A percentile compares a stretch with the other conserved stretches of the same genome.
Conservation (phyloP, 2,113 vertebrate species). For the Chamaetylas fuelleborni region DNA sequence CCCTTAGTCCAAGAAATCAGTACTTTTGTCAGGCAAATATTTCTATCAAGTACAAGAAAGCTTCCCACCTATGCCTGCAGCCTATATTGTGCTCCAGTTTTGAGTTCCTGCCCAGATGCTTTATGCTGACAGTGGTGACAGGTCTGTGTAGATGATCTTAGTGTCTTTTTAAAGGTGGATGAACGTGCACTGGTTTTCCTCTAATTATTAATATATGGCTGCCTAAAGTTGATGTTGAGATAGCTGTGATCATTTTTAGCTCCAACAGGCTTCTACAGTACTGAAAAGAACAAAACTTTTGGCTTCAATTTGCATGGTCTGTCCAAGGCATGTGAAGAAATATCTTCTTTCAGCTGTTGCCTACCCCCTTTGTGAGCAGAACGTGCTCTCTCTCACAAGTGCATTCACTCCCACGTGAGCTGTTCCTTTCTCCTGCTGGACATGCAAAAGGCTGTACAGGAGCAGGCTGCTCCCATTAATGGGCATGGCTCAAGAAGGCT, state of each 20-base stretch:
- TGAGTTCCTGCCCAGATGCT: neutral
- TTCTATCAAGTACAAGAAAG: neutral
- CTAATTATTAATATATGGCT: neutral
- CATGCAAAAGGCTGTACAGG: fast-evolving
- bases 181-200: neutral
- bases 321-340: neutral
- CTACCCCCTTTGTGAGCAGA: neutral
- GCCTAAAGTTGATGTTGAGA: neutral
- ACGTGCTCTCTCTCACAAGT: neutral
- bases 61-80: neutral
- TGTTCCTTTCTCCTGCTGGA: neutral
- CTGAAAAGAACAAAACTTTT: neutral
- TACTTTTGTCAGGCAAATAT: too few species aligned
- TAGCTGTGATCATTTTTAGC: neutral
- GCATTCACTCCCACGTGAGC: neutral
- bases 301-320: neutral
- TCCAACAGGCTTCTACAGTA: neutral
- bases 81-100: neutral
- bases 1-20: too few species aligned
- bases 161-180: neutral
- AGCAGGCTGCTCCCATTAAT: neutral
- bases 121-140: neutral
- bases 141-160: neutral
- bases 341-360: neutral
- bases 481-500: neutral